phyloP scores from a whole-genome alignment of 2,888 invertebrate species.

The Ectemnius cavifrons region DNA sequence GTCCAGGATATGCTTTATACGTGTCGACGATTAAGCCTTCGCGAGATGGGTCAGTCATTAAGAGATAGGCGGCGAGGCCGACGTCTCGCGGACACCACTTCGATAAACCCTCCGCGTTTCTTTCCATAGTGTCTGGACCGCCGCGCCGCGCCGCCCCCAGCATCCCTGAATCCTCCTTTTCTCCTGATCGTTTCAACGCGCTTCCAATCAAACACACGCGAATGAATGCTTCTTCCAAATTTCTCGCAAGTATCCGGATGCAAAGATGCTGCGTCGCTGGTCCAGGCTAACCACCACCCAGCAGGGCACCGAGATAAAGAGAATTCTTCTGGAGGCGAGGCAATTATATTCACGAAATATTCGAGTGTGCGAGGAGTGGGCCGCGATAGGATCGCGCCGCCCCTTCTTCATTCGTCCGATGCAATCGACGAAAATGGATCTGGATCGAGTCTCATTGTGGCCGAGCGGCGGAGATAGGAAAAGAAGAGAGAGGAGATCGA shows the following conservation, averaged over 20 bases:
- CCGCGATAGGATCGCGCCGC: constrained; percentile 34
- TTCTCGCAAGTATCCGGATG: too few species aligned
- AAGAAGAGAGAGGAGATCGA: constrained; percentile 18
- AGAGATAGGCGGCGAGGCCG: constrained; percentile 76
- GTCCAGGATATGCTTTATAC: constrained; percentile 74
- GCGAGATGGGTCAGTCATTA: constrained; percentile 76
- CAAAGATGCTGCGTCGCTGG: too few species aligned
- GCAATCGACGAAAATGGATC: constrained; percentile 59
- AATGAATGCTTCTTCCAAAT: too few species aligned
- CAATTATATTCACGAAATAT: constrained; percentile 54
- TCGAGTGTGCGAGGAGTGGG: constrained; percentile 9
- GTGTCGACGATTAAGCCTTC: constrained; percentile 76
- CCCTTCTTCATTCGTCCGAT: constrained; percentile 44
- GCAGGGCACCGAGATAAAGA: neutral
- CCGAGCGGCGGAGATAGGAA: constrained; percentile 23
- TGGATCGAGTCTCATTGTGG: constrained; percentile 59
- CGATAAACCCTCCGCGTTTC: constrained; percentile 59
- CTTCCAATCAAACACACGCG: too few species aligned
- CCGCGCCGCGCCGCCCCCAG: too few species aligned
- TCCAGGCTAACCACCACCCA: too few species aligned
- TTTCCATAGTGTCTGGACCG: neutral
- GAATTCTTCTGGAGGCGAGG: constrained; percentile 39
- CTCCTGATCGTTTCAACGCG: too few species aligned
- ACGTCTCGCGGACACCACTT: constrained; percentile 63
- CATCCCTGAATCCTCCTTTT: neutral